These are phyloP conservation scores for Proterorhinus semilunaris DNA, from an alignment of 2,113 vertebrate genomes.

Conservation along the genomic window DNA sequence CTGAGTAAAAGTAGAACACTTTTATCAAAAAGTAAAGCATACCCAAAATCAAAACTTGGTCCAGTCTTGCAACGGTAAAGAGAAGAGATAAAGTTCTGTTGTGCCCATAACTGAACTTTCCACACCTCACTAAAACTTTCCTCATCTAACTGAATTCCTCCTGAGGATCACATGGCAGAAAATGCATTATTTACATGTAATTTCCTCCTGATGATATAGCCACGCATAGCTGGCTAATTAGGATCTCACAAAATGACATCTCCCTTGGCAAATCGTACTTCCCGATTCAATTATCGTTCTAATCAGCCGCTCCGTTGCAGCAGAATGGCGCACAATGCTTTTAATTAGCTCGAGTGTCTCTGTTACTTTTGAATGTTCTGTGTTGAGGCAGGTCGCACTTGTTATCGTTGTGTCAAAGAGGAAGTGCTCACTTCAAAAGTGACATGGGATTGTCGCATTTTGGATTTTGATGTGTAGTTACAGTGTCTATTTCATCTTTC, in stretches of 20 bases:
- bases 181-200: constrained; percentile 26
- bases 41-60: no score
- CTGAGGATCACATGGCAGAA: constrained; percentile 27
- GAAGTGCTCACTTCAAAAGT: neutral
- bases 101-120: neutral
- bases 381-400: constrained; percentile 19
- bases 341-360: constrained; percentile 56
- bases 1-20: neutral
- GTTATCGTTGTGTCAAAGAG: neutral
- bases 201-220: constrained; percentile 33
- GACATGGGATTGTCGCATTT: neutral
- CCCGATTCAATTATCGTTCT: constrained; percentile 69
- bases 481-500: no score
- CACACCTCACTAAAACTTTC: neutral
- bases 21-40: neutral
- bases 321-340: constrained; percentile 32
- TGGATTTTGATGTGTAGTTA: neutral
- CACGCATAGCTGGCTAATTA: constrained; percentile 25
- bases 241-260: constrained; percentile 20
- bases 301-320: constrained; percentile 59
- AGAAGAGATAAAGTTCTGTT: no score
- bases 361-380: constrained; percentile 33
- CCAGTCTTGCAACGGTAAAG: no score
- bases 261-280: constrained; percentile 63
- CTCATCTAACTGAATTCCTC: constrained; percentile 30